Evolutionary conservation across 2,888 invertebrate genomes (phyloP).

Genomic region (Macropis europaea): DNA sequence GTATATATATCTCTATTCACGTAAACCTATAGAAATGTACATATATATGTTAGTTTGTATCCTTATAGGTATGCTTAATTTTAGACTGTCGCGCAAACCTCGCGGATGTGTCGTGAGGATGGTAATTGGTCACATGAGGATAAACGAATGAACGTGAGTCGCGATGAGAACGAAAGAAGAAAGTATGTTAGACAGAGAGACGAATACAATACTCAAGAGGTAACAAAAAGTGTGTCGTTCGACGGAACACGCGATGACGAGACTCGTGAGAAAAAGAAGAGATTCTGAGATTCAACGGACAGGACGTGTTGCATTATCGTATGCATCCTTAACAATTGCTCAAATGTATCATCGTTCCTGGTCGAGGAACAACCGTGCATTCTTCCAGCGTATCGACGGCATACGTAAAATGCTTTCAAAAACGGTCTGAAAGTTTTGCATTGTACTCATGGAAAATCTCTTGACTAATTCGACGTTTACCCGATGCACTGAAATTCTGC

Average conservation of each 20-base stretch:
- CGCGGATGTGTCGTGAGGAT: conserved; percentile 54
- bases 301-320: conserved; percentile 35
- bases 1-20: conserved; percentile 53
- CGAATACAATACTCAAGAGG: conserved; percentile 2
- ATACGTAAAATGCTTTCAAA: conserved; percentile 27
- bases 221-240: conserved; percentile 1
- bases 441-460: conserved; percentile 21
- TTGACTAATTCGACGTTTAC: conserved; percentile 9
- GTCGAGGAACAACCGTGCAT: conserved; percentile 52
- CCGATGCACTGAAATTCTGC: neutral
- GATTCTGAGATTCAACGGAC: conserved; percentile 47
- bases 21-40: conserved; percentile 56
- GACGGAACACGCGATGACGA: conserved; percentile 24
- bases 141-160: conserved; percentile 18
- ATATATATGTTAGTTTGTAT: conserved; percentile 49
- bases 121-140: conserved; percentile 37
- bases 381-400: conserved; percentile 44
- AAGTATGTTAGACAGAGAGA: neutral
- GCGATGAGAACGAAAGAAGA: neutral
- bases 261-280: conserved; percentile 25
- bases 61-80: conserved; percentile 45
- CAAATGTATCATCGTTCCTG: conserved; percentile 42
- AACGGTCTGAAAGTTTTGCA: conserved; percentile 28
- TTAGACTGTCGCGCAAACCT: conserved; percentile 35
- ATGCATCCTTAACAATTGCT: conserved; percentile 55